Evolutionary conservation across 1,140 invertebrate species (phyloP).

Genomic region (Aphaenogaster ashmeadi): DNA sequence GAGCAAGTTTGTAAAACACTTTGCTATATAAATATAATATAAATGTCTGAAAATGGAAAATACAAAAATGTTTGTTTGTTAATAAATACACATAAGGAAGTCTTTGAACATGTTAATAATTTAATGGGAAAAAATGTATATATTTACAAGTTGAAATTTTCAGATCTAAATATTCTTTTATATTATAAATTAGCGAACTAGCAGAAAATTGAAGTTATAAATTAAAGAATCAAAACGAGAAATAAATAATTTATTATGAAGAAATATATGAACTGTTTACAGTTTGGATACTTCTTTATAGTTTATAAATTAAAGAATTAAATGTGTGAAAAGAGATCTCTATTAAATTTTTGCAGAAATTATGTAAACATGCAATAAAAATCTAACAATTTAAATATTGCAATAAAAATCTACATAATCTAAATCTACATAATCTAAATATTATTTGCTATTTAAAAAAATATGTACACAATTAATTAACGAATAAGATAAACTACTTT

Average conservation of each 20-base stretch:
- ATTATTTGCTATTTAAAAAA: neutral
- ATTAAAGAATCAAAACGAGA: slow-evolving; percentile 8
- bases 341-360: slow-evolving; percentile 6
- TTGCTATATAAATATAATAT: neutral
- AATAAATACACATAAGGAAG: slow-evolving; percentile 14
- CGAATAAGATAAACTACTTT: neutral
- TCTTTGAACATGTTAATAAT: slow-evolving; percentile 30
- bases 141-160: slow-evolving; percentile 22
- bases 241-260: neutral
- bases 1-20: slow-evolving; percentile 20
- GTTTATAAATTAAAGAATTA: neutral
- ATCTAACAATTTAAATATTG: neutral
- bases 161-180: neutral
- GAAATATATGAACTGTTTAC: neutral
- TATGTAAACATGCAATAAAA: neutral
- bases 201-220: slow-evolving; percentile 1
- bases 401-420: neutral
- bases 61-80: slow-evolving; percentile 22
- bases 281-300: neutral
- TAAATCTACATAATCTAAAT: slow-evolving; percentile 1
- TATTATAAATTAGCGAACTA: slow-evolving; percentile 8
- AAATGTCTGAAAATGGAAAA: slow-evolving; percentile 36
- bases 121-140: slow-evolving; percentile 2
- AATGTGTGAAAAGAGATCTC: neutral
- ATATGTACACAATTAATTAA: neutral